Percentiles rank a stretch among this genome's conserved stretches.
Evolutionary conservation across 2,797 vertebrate species (phyloP).

Genomic region (Macrochelys suwanniensis): DNA sequence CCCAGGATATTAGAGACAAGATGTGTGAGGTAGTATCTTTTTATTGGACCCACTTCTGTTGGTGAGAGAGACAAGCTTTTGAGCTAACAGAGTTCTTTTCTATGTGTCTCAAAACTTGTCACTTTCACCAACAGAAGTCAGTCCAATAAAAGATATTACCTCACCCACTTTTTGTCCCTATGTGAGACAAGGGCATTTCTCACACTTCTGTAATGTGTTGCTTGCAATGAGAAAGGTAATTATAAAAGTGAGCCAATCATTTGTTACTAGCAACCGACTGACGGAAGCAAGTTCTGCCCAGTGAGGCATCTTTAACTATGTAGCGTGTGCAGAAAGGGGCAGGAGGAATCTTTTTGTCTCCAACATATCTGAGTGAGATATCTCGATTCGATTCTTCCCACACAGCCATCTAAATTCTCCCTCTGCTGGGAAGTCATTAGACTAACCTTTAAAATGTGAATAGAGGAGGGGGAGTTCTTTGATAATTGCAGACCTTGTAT

Average conservation of each 20-base stretch:
- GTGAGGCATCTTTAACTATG: constrained; percentile 7
- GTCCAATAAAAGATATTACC: background rate
- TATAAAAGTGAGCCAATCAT: constrained; percentile 16
- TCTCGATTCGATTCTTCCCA: constrained; percentile 41
- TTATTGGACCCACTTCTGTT: background rate
- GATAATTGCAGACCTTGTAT: background rate
- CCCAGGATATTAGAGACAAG: background rate
- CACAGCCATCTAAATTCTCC: constrained; percentile 15
- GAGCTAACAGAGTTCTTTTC: background rate
- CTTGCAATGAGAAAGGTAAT: background rate
- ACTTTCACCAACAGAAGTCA: background rate
- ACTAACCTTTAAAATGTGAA: constrained; percentile 21
- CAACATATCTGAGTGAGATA: background rate
- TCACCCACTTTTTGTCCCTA: background rate
- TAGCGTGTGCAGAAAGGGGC: background rate
- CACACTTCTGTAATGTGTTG: background rate
- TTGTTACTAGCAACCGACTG: background rate
- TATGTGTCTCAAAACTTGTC: background rate
- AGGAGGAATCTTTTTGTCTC: background rate
- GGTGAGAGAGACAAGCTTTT: background rate
- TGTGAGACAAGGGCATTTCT: constrained; percentile 2
- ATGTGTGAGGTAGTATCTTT: background rate
- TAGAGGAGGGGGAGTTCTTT: constrained; percentile 11
- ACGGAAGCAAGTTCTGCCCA: constrained; percentile 9
- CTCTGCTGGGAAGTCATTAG: constrained; percentile 3